Evolutionary conservation across 64 coral and sea anemone genomes (phyloP), one percentile per base, ranked within the genome.

Genomic region (Porites lutea): DNA sequence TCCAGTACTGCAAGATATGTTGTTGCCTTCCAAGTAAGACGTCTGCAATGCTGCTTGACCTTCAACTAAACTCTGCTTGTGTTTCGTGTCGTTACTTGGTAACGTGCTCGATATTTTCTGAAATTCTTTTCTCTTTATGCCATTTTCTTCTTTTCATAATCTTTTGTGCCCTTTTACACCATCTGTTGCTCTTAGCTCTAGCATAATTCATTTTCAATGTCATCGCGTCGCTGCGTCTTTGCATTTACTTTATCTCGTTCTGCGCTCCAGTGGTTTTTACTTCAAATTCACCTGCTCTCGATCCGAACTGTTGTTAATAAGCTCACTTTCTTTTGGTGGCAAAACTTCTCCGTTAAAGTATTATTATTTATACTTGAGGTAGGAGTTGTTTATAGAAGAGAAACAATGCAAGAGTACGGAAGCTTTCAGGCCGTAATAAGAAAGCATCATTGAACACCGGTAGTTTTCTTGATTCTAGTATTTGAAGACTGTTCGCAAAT

Each of bases 151-250:
- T 48, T 45, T 65, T 65, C 37, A 1, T 68, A 12, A 68, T 84
- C 81, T 84, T 80, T 68, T 84, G 81, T 84, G 7, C 52, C 7
- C 16, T 6, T 76, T 52, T 67, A 22, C 23, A 21, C 81, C 81
- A 84, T 84, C 81, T 84, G 81, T 65, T 84, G 59, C 63, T 84
- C 81, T 18, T 84, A 69, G 81, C 48, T 48, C 44, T 62, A 13
- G 48, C 15, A 37, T 65, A 13, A 68, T 50, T 12, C 18, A 57
- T 76, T 51, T 50, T 68, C 7, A 69, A 60, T 68, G 9, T 48
- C 0, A 50, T 37, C 27, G 45, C 9, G 78, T 80, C 20, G 9
- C 81, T 18, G 16, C 6, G 62, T 55, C 49, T 20, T 78, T 21
- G 22, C 49, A n/a, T 22, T 51, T 37, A 37, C 27, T 37, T 84